Evolutionary conservation across 2,888 invertebrate species (phyloP), one percentile per base, ranked within the genome.

Genomic region (Ophioninae sp.): DNA sequence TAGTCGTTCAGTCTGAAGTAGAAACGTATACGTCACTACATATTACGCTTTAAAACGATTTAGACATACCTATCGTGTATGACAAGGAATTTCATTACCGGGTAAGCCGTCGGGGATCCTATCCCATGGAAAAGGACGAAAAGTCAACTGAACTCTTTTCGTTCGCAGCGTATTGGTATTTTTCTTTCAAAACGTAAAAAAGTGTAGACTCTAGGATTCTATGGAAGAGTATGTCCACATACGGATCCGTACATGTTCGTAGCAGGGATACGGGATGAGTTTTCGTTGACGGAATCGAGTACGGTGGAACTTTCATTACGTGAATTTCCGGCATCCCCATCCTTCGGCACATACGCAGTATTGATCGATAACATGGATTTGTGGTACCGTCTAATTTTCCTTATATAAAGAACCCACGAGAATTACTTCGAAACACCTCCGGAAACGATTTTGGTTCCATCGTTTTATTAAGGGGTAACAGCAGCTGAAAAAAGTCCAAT

Each of bases 201-300:
- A 44, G 67, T 39, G 51, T 9, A 58, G 75, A 61, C 39, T n/a
- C 39, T 51, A 79, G 63, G 64, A 64, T 59, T 72, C 30, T 51
- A 72, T 71, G 51, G 75, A 75, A 67, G 23, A 56, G 58, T 51
- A 65, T 63, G 68, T 37, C 23, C 59, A 39, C 61, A 51, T 39
- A 74, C 23, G 37, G 64, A 8, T 56, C 17, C 30, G 20, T 30
- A 30, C 37, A 51, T 30, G 59, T 37, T 13, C n/a, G 51, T 30
- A 44, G 44, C 30, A 17, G 8, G 61, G 72, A 56, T 51, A 51
- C 44, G 64, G 44, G 63, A n/a, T 61, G 30, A 76, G 68, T 71
- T 81, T 68, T 41, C 63, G 41, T 51, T 74, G 64, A 74, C 69
- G 65, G 71, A 30, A 79, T 82, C 82, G 79, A 75, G 39, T 79